Conservation (phyloP, 2,113 vertebrate genomes). For the Paralichthys olivaceus region DNA sequence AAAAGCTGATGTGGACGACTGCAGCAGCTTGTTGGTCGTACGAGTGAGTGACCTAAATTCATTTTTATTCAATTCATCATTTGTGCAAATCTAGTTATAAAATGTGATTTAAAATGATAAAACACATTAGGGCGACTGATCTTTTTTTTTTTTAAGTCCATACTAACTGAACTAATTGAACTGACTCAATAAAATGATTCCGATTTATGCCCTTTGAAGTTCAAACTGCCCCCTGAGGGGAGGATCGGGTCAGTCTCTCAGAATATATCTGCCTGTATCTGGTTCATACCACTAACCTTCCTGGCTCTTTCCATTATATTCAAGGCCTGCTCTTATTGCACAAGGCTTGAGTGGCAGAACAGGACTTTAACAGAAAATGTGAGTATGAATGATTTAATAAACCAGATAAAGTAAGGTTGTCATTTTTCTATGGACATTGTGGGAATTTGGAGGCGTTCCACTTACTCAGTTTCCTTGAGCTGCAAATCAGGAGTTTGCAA, state of each 20-base stretch:
- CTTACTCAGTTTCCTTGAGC: too few species aligned
- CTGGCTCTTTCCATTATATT: constrained; percentile 12
- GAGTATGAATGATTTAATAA: constrained; percentile 40
- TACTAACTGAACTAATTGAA: constrained; percentile 2
- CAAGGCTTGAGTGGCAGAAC: constrained; percentile 18
- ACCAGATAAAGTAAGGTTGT: constrained; percentile 29
- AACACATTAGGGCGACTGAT: constrained; percentile 3
- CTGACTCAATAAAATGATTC: constrained; percentile 22
- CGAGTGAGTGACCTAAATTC: constrained; percentile 10
- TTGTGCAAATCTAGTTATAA: constrained; percentile 24
- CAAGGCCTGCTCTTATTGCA: constrained; percentile 17
- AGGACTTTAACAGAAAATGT: constrained; percentile 25
- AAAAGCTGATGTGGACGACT: constrained; percentile 4
- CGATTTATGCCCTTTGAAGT: constrained; percentile 18
- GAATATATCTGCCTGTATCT: neutral
- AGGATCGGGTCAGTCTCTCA: constrained; percentile 14
- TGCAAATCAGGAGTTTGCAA: too few species aligned
- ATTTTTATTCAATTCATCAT: neutral
- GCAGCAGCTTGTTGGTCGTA: neutral
- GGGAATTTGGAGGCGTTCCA: too few species aligned
- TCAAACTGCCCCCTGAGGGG: constrained; percentile 16
- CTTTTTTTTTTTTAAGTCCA: constrained; percentile 8
- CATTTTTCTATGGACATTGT: constrained; percentile 35
- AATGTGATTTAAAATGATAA: constrained; percentile 35
- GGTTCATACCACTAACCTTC: constrained; percentile 6